These are phyloP conservation scores for Listronotus oregonensis DNA, from an alignment of 1,140 invertebrate genomes.

Conservation along the genomic window DNA sequence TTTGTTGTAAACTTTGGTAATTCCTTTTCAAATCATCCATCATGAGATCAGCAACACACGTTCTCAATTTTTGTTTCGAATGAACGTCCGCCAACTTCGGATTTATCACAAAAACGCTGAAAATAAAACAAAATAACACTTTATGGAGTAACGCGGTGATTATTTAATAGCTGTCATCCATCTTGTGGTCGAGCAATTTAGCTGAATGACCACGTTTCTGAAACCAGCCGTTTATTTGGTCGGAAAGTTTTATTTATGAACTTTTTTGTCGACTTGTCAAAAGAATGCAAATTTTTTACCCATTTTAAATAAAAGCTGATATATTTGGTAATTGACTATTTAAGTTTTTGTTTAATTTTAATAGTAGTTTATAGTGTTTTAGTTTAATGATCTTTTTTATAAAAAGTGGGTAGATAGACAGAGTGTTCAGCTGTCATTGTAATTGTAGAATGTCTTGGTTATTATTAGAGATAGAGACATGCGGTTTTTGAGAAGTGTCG, in stretches of 20 bases:
- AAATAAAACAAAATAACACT: constrained; percentile 37
- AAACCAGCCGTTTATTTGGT: constrained; percentile 14
- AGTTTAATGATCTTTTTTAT: no score
- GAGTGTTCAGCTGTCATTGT: no score
- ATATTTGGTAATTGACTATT: no score
- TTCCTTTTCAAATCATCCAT: constrained; percentile 56
- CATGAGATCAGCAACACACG: constrained; percentile 51
- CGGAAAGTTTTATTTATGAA: neutral
- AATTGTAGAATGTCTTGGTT: no score
- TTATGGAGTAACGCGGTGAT: constrained; percentile 38
- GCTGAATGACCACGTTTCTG: constrained; percentile 19
- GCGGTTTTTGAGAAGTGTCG: no score
- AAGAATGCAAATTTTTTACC: no score
- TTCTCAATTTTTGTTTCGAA: constrained; percentile 33
- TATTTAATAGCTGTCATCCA: constrained; percentile 40
- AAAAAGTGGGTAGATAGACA: no score
- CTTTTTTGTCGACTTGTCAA: no score
- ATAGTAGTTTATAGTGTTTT: no score
- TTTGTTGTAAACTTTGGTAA: constrained; percentile 56
- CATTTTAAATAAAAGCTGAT: no score
- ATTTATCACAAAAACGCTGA: constrained; percentile 30
- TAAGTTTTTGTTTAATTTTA: no score
- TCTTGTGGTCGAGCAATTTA: constrained; percentile 14
- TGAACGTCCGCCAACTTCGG: constrained; percentile 19
- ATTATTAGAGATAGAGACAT: no score